Evolutionary conservation across 2,797 vertebrate genomes (phyloP).

Genomic region (Poecilia velifera): DNA sequence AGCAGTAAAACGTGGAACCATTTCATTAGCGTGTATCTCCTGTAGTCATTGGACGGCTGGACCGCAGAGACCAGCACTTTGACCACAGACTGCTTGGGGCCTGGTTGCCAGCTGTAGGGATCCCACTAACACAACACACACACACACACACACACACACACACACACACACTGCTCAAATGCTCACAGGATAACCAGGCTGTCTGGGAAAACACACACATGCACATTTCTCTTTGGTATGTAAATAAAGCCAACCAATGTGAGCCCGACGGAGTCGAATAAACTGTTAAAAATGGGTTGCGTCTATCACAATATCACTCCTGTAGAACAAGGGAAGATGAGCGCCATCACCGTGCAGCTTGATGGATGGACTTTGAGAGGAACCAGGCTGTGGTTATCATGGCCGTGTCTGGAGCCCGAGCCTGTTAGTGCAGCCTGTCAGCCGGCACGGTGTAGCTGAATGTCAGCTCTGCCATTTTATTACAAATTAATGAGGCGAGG

Average conservation of each 20-base stretch:
- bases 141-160: not conserved
- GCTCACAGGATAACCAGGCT: constrained; percentile 44
- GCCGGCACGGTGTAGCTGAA: constrained; percentile 57
- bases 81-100: constrained; percentile 71
- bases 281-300: constrained; percentile 20
- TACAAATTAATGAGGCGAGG: constrained; percentile 74
- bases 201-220: constrained; percentile 39
- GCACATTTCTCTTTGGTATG: constrained; percentile 33
- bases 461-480: constrained; percentile 73
- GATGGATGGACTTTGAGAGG: constrained; percentile 68
- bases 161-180: constrained; percentile 48
- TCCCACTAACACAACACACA: constrained; percentile 44
- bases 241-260: constrained; percentile 24
- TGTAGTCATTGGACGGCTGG: constrained; percentile 71
- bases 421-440: constrained; percentile 77
- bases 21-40: constrained; percentile 80
- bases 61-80: constrained; percentile 61
- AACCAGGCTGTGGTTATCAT: constrained; percentile 69
- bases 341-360: constrained; percentile 41
- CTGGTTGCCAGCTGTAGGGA: constrained; percentile 52
- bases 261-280: constrained; percentile 27
- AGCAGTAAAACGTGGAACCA: constrained; percentile 72
- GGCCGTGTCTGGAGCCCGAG: constrained; percentile 75
- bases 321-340: constrained; percentile 29
- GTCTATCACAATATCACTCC: constrained; percentile 21